phyloP scores from a whole-genome alignment of 1,140 invertebrate species.

The Zaprionus camerounensis region DNA sequence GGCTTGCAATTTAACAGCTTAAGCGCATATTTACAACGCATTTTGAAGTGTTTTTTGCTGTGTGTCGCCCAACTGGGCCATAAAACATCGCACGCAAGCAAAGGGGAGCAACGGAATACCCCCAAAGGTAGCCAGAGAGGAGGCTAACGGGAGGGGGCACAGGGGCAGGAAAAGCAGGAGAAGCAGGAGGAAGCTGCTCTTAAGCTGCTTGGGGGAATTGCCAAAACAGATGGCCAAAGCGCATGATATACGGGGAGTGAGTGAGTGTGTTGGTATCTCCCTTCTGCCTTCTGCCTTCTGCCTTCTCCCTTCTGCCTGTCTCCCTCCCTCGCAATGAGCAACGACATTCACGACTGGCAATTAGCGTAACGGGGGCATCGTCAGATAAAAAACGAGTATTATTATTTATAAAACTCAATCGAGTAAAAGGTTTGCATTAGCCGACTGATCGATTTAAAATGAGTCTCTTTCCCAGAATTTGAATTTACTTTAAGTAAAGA shows the following conservation, averaged over 20 bases:
- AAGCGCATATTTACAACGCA: conserved; percentile 78
- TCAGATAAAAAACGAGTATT: conserved; percentile 35
- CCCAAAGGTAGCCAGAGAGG: conserved; percentile 25
- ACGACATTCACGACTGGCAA: conserved; percentile 29
- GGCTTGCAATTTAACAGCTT: conserved; percentile 78
- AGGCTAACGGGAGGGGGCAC: too few relatives aligned
- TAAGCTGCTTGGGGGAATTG: conserved; percentile 41
- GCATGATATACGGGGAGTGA: conserved; percentile 35
- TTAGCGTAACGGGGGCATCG: conserved; percentile 37
- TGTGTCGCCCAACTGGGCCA: conserved; percentile 47
- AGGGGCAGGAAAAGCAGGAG: neutral
- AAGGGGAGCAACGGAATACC: conserved; percentile 13
- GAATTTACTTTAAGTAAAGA: neutral
- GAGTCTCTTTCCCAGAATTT: neutral
- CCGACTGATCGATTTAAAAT: neutral
- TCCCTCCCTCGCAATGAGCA: conserved; percentile 26
- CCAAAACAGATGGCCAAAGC: conserved; percentile 40
- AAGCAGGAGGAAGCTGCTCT: conserved; percentile 12
- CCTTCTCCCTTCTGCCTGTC: neutral
- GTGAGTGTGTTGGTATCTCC: neutral
- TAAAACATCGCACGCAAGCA: conserved; percentile 49
- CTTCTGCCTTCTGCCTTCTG: neutral
- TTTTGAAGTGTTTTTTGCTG: conserved; percentile 63
- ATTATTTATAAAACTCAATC: conserved; percentile 19
- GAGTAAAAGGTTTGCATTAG: conserved; percentile 5